phyloP scores from a whole-genome alignment of 2,888 invertebrate genomes.

The Carcina quercana region DNA sequence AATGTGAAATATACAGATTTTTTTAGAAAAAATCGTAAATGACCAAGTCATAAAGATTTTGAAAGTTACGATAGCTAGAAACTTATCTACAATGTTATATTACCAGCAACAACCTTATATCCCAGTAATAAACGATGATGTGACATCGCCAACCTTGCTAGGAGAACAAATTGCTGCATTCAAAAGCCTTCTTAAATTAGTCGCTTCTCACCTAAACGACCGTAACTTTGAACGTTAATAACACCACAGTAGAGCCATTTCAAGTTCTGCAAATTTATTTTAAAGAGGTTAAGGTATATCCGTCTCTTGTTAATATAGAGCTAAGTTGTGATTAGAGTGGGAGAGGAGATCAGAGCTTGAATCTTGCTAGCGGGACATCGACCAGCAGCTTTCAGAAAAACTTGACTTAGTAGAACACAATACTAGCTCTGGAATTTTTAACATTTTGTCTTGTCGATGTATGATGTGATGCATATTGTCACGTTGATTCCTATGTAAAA shows the following conservation, averaged over 20 bases:
- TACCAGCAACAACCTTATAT: slow-evolving; percentile 40
- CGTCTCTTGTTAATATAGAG: slow-evolving; percentile 42
- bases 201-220: slow-evolving; percentile 46
- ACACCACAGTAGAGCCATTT: slow-evolving; percentile 56
- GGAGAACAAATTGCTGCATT: slow-evolving; percentile 15
- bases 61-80: slow-evolving; percentile 25
- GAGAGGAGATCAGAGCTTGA: slow-evolving; percentile 46
- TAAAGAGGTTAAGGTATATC: slow-evolving; percentile 25
- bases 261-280: slow-evolving; percentile 59
- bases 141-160: slow-evolving; percentile 34
- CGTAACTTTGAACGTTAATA: slow-evolving; percentile 53
- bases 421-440: slow-evolving; percentile 41
- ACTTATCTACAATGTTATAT: slow-evolving; percentile 38
- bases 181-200: slow-evolving; percentile 33
- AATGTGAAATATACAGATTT: too few species aligned
- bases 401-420: slow-evolving; percentile 33
- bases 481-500: too few species aligned
- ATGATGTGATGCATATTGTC: too few species aligned
- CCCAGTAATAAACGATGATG: slow-evolving; percentile 36
- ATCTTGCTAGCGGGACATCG: slow-evolving; percentile 70
- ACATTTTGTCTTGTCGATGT: background rate
- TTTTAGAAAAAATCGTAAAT: too few species aligned
- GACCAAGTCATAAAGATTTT: too few species aligned
- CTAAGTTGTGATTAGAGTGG: slow-evolving; percentile 29
- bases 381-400: slow-evolving; percentile 74